Evolutionary conservation across 2,888 invertebrate genomes (phyloP).

Genomic region (Chymomyza caudatula): DNA sequence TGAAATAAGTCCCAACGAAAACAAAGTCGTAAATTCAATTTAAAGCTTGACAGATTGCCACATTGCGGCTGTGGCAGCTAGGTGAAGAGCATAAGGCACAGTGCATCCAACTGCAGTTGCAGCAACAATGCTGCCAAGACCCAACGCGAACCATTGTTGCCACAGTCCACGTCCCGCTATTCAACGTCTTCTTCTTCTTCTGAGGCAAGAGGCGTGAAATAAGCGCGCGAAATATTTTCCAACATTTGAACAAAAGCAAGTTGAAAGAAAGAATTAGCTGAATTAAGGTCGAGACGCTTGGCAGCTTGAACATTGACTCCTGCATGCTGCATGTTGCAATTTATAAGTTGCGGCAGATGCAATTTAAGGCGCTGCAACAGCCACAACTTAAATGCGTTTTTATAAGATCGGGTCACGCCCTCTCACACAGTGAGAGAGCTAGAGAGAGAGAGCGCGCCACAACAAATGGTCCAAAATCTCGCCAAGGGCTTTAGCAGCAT

Average conservation of each 20-base stretch:
- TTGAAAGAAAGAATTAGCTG: not conserved
- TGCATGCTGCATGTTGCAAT: not conserved
- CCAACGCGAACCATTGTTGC: not conserved
- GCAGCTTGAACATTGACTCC: not conserved
- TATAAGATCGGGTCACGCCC: conserved; percentile 48
- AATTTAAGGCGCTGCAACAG: conserved; percentile 37
- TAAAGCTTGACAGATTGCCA: conserved; percentile 76
- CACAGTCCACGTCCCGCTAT: not conserved
- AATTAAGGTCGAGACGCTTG: conserved; percentile 59
- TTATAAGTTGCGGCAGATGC: conserved; percentile 24
- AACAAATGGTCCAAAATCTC: not conserved
- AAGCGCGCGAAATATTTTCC: conserved; percentile 46
- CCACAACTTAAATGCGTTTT: conserved; percentile 60
- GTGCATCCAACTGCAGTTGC: conserved; percentile 27
- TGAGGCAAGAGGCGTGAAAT: not conserved
- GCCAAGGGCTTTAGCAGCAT: not conserved
- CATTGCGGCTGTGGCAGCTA: conserved; percentile 36
- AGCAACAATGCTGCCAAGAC: conserved; percentile 20
- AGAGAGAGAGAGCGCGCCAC: not conserved
- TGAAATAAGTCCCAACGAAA: conserved; percentile 66
- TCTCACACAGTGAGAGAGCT: not conserved
- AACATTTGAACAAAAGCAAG: conserved; percentile 16
- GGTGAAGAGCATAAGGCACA: not conserved
- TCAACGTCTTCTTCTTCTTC: not conserved
- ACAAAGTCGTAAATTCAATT: conserved; percentile 75